A percentile compares a stretch with the other conserved stretches of the same genome.
These are phyloP conservation scores for Trigoniulus corallinus DNA, from an alignment of 1,140 invertebrate genomes.

Conservation along the genomic window DNA sequence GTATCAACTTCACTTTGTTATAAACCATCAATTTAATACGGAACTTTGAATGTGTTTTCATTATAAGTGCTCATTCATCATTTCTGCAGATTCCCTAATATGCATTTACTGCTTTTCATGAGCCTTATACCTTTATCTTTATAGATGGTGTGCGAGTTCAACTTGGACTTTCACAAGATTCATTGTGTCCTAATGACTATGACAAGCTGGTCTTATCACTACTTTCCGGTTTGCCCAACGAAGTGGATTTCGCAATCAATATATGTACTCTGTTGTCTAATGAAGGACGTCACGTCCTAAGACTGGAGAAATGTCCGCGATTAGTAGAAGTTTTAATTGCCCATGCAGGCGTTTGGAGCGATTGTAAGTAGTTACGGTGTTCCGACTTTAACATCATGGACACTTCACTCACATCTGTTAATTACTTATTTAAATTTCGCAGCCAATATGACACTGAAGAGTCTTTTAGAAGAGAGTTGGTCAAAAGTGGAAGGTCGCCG, in stretches of 20 bases:
- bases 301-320: conserved; percentile 62
- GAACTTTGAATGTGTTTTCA: no score
- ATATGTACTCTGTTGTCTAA: conserved; percentile 88
- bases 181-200: conserved; percentile 64
- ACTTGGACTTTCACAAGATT: conserved; percentile 46
- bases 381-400: no score
- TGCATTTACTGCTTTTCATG: not conserved
- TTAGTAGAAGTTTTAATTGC: conserved; percentile 75
- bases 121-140: conserved; percentile 19
- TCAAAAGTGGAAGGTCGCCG: conserved; percentile 15
- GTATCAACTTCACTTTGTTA: no score
- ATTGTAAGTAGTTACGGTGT: conserved; percentile 46
- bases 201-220: conserved; percentile 76
- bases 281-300: conserved; percentile 73
- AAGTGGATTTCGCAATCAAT: conserved; percentile 96
- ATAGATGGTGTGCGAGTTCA: conserved; percentile 44
- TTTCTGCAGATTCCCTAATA: no score
- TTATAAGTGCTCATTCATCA: no score
- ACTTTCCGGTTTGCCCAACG: conserved; percentile 87
- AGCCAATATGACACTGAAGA: conserved; percentile 12
- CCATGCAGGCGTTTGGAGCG: conserved; percentile 80
- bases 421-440: conserved; percentile 1
- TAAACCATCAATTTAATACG: no score
- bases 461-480: conserved; percentile 18
- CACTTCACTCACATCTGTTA: not conserved